These are phyloP conservation scores for Brachionus sp. DNA, from an alignment of 1,140 invertebrate species.

Conservation along the genomic window DNA sequence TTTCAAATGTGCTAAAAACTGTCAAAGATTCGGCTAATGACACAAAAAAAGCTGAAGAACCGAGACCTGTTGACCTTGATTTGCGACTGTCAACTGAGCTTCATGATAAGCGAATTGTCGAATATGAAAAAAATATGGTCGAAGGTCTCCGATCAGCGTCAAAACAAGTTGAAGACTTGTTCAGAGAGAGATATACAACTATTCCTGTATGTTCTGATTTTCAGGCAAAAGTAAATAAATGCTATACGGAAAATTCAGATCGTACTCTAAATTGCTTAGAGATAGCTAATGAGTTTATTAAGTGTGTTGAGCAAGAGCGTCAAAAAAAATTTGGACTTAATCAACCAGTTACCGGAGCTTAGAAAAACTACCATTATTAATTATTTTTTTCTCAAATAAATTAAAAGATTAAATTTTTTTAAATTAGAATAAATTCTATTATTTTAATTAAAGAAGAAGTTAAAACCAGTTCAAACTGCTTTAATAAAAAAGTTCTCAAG, in stretches of 20 bases:
- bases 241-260: slow-evolving; percentile 27
- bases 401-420: not conserved
- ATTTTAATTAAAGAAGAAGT: no score
- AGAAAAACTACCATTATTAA: not conserved
- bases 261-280: slow-evolving; percentile 41
- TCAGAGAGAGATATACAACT: slow-evolving; percentile 22
- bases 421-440: not conserved
- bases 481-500: no score
- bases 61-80: not conserved
- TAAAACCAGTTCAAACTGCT: no score
- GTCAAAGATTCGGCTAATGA: not conserved
- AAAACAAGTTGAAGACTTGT: slow-evolving; percentile 16
- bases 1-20: slow-evolving; percentile 37
- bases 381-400: not conserved
- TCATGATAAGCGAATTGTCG: slow-evolving; percentile 33
- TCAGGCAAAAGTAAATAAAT: slow-evolving; percentile 10
- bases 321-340: slow-evolving; percentile 23
- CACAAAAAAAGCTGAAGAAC: not conserved
- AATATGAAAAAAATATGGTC: slow-evolving; percentile 27
- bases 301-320: slow-evolving; percentile 36
- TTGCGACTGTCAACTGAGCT: slow-evolving; percentile 12
- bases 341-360: not conserved
- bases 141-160: not conserved
- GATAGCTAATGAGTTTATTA: slow-evolving; percentile 21
- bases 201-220: slow-evolving; percentile 31